Evolutionary conservation across 2,888 invertebrate genomes (phyloP).

Genomic region (Hedya salicella): DNA sequence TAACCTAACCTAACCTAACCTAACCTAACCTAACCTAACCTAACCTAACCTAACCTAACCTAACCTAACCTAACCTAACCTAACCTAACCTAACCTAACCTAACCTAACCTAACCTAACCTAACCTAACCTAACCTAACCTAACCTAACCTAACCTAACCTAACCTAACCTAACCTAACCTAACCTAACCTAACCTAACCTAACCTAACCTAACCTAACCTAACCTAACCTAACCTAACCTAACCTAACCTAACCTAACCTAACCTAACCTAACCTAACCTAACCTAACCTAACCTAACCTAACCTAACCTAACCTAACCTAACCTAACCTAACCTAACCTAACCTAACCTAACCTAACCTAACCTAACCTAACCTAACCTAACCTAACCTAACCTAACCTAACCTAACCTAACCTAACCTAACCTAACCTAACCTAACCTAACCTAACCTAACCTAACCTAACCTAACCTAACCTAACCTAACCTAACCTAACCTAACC

Average conservation of each 20-base stretch:
- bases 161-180: too few species aligned
- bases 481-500: constrained; percentile 41
- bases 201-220: constrained; percentile 38
- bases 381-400: constrained; percentile 42
- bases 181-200: too few species aligned
- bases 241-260: constrained; percentile 41
- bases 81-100: too few species aligned
- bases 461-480: constrained; percentile 41
- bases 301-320: constrained; percentile 42
- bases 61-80: too few species aligned
- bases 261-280: constrained; percentile 41
- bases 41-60: too few species aligned
- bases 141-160: too few species aligned
- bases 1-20: too few species aligned
- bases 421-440: constrained; percentile 42
- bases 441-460: constrained; percentile 42
- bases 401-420: constrained; percentile 42
- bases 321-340: constrained; percentile 42
- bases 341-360: constrained; percentile 42
- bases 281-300: constrained; percentile 42
- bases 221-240: constrained; percentile 37
- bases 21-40: too few species aligned
- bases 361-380: constrained; percentile 42
- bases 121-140: too few species aligned
- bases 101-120: too few species aligned